Base-by-base conservation (phyloP, 2,888 invertebrate species). In the Danaus chrysippus region DNA sequence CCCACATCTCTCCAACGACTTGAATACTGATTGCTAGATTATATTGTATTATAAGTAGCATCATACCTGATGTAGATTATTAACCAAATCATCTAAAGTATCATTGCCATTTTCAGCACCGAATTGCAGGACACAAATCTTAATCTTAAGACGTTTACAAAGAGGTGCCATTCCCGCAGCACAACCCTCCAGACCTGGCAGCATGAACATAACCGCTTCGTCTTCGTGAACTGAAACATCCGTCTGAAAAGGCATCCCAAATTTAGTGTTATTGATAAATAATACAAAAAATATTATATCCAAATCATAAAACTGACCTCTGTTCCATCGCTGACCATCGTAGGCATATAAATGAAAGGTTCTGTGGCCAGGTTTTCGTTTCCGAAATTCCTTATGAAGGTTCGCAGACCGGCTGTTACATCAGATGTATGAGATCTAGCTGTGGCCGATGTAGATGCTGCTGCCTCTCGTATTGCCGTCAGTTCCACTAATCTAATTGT, bases 171-270 rank as follows among this genome's bases (percentile, higher is more conserved):
- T 70, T 0, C 82, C 86, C 0, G 87, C 73, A 0, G 93, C 93
- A 12, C 92, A 92, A 0, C 95, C 95, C 80, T 95, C 95, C 46
- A 95, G 76, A 1, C 95, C 95, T 0, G 95, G 94, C 68, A 95
- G 79, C 70, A 94, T 82, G 74, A 93, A 92, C 74, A 93, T 82
- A 9, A 91, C 86, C 10, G 84, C 81, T 55, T 91, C 90, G 67
- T 84, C 85, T 60, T 87, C 87, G 66, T 86, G 81, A 54, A 87
- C 82, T 0, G 85, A 82, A 61, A 90, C 89, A 44, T 89, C 86
- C 56, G 83, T 85, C 91, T 91, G 70, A 3, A 69, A 60, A 23
- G 34, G 52, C n/a, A 5, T 12, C 6, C 1, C n/a, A 43, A 80
- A 76, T 34, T 34, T 34, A 34, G 23, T 34, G 6, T 34, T 34